These are phyloP conservation scores for Oreochromis mossambicus DNA, from an alignment of 2,797 vertebrate genomes.

Conservation along the genomic window DNA sequence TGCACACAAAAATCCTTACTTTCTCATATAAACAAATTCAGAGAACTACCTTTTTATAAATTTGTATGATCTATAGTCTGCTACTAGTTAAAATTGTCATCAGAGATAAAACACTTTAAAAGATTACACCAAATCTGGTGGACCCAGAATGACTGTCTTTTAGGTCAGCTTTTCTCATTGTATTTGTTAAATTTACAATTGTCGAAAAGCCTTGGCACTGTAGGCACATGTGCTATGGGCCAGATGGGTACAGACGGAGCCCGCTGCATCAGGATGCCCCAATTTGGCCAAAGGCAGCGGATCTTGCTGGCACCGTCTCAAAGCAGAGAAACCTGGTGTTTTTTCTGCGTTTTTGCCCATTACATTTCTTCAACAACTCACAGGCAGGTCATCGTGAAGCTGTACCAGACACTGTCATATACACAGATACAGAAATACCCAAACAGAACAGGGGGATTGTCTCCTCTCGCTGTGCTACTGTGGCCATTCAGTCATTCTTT, in stretches of 20 bases:
- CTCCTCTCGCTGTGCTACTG: conserved; percentile 61
- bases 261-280: conserved; percentile 49
- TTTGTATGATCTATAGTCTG: conserved; percentile 51
- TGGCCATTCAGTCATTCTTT: conserved; percentile 53
- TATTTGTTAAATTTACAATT: conserved; percentile 49
- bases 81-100: conserved; percentile 60
- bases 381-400: conserved; percentile 43
- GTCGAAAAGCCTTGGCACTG: conserved; percentile 54
- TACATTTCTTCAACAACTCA: conserved; percentile 17
- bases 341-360: conserved; percentile 12
- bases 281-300: conserved; percentile 41
- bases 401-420: conserved; percentile 38
- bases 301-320: conserved; percentile 45
- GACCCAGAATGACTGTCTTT: conserved; percentile 49
- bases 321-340: conserved; percentile 26
- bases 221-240: conserved; percentile 57
- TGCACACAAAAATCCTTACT: conserved; percentile 27
- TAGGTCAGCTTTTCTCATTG: conserved; percentile 21
- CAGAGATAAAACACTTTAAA: conserved; percentile 68
- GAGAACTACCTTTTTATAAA: conserved; percentile 43
- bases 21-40: conserved; percentile 43
- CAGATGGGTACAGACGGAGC: conserved; percentile 58
- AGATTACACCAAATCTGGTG: conserved; percentile 58
- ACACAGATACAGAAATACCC: conserved; percentile 59
- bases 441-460: conserved; percentile 58